Conservation (phyloP, 92 coral and sea anemone genomes). For the Epizoanthus ramosus region DNA sequence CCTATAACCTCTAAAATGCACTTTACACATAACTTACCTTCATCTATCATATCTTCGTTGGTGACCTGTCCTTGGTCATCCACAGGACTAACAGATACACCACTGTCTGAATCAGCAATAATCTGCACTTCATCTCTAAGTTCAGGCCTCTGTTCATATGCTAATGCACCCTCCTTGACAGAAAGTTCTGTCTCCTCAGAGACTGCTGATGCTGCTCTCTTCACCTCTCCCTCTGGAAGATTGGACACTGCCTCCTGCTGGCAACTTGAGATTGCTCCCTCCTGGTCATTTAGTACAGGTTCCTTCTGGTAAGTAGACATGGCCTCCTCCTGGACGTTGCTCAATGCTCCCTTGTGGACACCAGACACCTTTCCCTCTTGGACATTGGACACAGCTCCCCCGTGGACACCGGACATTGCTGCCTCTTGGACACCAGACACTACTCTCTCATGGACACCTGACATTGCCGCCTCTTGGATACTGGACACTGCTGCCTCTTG, state of each 20-base stretch:
- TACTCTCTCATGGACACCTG: background rate
- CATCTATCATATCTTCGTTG: background rate
- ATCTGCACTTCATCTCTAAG: background rate
- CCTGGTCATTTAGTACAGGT: background rate
- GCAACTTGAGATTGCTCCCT: background rate
- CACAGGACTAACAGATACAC: slow-evolving; percentile 2
- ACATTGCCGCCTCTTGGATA: slow-evolving; percentile 11
- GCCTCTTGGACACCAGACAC: background rate
- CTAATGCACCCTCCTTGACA: slow-evolving; percentile 11
- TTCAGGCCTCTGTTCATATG: background rate
- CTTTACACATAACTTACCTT: background rate
- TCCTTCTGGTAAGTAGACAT: background rate
- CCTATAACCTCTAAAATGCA: background rate
- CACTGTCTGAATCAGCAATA: slow-evolving; percentile 12
- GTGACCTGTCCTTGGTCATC: background rate
- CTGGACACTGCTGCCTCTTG: slow-evolving; percentile 40
- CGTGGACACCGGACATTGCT: background rate
- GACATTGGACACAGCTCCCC: background rate
- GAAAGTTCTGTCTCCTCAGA: background rate
- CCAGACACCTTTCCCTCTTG: slow-evolving; percentile 4
- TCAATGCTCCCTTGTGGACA: background rate
- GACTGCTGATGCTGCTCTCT: background rate
- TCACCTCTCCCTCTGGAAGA: background rate
- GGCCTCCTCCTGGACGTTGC: background rate
- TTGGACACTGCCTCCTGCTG: slow-evolving; percentile 8